These are phyloP conservation scores for Chaetoderma sp. DNA, from an alignment of 2,888 invertebrate genomes.

Conservation along the genomic window DNA sequence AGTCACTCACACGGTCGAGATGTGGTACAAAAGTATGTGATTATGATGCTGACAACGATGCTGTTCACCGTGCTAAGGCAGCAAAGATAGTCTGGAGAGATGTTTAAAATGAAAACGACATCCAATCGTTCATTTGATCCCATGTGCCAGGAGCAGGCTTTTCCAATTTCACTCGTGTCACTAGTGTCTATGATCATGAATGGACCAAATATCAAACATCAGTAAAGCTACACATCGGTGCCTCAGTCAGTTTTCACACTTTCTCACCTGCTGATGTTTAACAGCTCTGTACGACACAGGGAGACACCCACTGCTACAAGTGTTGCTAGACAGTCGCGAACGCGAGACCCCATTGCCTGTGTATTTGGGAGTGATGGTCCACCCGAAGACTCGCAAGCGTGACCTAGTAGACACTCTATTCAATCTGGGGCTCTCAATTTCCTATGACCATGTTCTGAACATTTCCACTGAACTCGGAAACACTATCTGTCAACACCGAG, in stretches of 20 bases:
- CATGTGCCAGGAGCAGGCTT: no score
- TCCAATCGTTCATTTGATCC: no score
- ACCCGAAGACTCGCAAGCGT: constrained; percentile 30
- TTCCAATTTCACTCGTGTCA: constrained; percentile 13
- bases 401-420: constrained; percentile 28
- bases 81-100: constrained; percentile 16
- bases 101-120: no score
- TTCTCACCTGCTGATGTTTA: constrained; percentile 26
- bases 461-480: constrained; percentile 26
- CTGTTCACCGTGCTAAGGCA: constrained; percentile 14
- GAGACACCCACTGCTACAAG: background rate
- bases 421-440: constrained; percentile 30
- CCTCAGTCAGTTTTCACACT: constrained; percentile 18
- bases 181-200: constrained; percentile 23
- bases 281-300: constrained; percentile 6
- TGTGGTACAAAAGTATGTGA: background rate
- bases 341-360: constrained; percentile 30
- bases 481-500: constrained; percentile 15
- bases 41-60: constrained; percentile 14
- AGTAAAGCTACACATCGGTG: background rate
- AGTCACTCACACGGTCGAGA: constrained; percentile 41
- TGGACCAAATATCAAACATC: constrained; percentile 15
- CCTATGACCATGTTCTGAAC: constrained; percentile 33
- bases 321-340: constrained; percentile 1
- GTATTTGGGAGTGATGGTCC: constrained; percentile 30